Evolutionary conservation across 2,113 vertebrate genomes (phyloP), one percentile per base, ranked within the genome.

Genomic region (Scolopax mira): DNA sequence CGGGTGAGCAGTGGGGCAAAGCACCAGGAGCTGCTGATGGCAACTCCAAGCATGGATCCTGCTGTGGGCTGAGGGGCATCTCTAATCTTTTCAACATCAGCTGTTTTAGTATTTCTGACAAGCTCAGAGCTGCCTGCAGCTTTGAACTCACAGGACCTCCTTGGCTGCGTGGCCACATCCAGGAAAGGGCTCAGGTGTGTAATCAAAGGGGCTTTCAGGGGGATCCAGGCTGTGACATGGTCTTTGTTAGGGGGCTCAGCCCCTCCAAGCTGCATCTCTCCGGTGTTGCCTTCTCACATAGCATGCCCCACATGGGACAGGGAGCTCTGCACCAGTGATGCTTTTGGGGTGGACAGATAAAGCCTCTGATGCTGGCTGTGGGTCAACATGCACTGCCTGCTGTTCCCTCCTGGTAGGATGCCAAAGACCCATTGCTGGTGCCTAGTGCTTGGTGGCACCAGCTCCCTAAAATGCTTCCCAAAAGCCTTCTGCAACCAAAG

Each of bases 261-360:
- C 19, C 3, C 35, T 85, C 2, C 1, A 10, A 25, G 39, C 51
- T 31, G 3, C 41, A 19, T 66, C 46, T 80, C 35, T 49, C 25
- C 33, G 13, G 14, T 5, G 3, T 77, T 62, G 42, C 9, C 48
- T 84, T 84, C 4, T 1, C 17, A 10, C 0, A 0, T 13, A 58
- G 66, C 2, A 0, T n/a, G 19, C 46, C 19, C 25, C 0, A 0
- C 33, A 4, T 66, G 70, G 44, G 28, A 57, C 0, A 1, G n/a
- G 58, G 41, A 69, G 54, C 77, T 80, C 58, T 66, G 67, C 3
- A 6, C n/a, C 4, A 2, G 6, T 35, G 62, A 9, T n/a, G 25
- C n/a, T 35, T 75, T 51, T 6, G 5, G 54, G 5, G 37, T 28
- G 72, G 60, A 46, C 35, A 64, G 15, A 3, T 51, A 11, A 39